These are phyloP conservation scores for Patella vulgata DNA, from an alignment of 1,140 invertebrate genomes.

Conservation along the genomic window DNA sequence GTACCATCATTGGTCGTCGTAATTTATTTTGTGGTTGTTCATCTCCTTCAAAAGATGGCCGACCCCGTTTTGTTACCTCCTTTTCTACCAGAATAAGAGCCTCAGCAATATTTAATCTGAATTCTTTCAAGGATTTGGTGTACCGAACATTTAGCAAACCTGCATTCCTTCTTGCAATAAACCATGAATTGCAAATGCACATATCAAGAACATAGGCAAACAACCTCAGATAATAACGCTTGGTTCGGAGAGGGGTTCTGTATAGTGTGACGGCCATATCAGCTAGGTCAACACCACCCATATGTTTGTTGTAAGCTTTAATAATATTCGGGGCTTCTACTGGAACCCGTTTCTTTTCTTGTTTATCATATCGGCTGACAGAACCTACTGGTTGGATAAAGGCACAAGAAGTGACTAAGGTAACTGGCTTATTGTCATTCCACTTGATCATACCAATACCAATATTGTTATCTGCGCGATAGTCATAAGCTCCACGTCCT, in stretches of 20 bases:
- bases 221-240: conserved; percentile 48
- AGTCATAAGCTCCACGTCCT: conserved; percentile 26
- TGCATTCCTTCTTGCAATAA: conserved; percentile 5
- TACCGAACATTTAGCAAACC: too few species aligned
- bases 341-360: conserved; percentile 34
- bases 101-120: too few species aligned
- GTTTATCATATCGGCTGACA: conserved; percentile 30
- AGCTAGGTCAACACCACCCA: conserved; percentile 63
- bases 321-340: conserved; percentile 48
- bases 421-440: conserved; percentile 31
- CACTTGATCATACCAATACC: conserved; percentile 24
- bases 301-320: conserved; percentile 61
- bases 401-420: conserved; percentile 26
- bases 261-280: conserved; percentile 47
- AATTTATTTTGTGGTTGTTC: too few species aligned
- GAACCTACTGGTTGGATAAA: conserved; percentile 20
- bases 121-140: too few species aligned
- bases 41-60: too few species aligned
- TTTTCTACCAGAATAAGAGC: too few species aligned
- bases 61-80: too few species aligned
- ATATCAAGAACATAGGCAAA: conserved; percentile 49
- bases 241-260: conserved; percentile 44
- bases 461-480: conserved; percentile 18
- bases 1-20: too few species aligned
- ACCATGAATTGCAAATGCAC: conserved; percentile 53